Base-by-base conservation (phyloP, 2,113 vertebrate species). In the Herpetotheres cachinnans region DNA sequence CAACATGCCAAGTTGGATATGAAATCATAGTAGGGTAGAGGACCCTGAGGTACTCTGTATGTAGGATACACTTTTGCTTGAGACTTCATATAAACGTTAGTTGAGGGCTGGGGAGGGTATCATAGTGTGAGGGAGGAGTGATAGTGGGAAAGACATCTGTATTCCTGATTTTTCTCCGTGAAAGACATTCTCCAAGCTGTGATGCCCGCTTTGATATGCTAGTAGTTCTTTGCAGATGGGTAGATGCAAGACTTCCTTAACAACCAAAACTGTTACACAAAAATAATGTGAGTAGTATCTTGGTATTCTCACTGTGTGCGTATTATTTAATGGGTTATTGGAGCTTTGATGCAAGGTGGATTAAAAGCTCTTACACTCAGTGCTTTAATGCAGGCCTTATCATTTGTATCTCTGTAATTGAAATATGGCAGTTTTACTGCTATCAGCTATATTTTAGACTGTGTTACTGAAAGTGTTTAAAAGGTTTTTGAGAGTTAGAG, bases 1-100 rank as follows among this genome's bases (percentile, higher is more conserved):
- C 97, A 98, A 76, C 92, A 94, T 99, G 77, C 98, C 98, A 36
- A 97, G 98, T 90, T 98, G 98, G 77, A 97, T 98, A 96, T 98
- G 98, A 98, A 98, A 98, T 59, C 97, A 92, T 97, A 49, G 24
- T 47, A 78, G 25, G 26, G 13, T 58, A 97, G 98, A 99, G 82
- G 98, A 99, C 96, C 97, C 98, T 96, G 98, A 99, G 98, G 98
- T 99, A 97, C 67, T 67, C 38, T 78, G 13, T 81, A 26, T 29
- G 54, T 29, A 34, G 59, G 73, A 44, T 70, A 42, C 12, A 8
- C 47, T 92, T 91, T 58, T 77, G 25, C 55, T 91, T 91, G 59
- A 91, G 69, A 15, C 42, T 54, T 88, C 22, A 25, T 47, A 21
- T 18, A 67, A 34, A 47, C 44, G 56, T 50, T 40, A 84, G 22